Percentiles rank a stretch among this genome's conserved stretches.
Evolutionary conservation across 2,888 invertebrate species (phyloP).

Genomic region (Lepidonotus clava): DNA sequence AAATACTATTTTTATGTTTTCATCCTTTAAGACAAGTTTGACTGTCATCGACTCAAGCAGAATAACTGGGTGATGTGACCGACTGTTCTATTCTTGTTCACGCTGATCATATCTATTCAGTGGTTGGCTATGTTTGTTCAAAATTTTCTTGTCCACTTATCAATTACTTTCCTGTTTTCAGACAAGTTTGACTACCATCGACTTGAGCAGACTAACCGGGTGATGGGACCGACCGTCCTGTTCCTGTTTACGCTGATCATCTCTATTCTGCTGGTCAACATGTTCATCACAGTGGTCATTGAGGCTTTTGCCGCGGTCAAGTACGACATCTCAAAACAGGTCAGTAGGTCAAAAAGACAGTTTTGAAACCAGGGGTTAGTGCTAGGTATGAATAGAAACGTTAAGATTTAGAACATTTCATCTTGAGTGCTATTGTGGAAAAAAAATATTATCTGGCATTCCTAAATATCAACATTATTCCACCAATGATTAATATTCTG

Average conservation of each 20-base stretch:
- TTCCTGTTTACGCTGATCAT: constrained; percentile 73
- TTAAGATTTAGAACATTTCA: too few relatives aligned
- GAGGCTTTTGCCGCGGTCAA: constrained; percentile 73
- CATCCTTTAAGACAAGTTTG: too few relatives aligned
- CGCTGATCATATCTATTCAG: constrained; percentile 71
- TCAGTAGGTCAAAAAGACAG: too few relatives aligned
- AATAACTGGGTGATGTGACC: too few relatives aligned
- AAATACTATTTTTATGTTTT: too few relatives aligned
- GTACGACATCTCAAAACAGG: constrained; percentile 52
- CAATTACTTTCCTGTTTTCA: constrained; percentile 56
- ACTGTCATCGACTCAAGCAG: too few relatives aligned
- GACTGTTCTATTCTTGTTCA: too few relatives aligned
- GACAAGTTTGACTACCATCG: constrained; percentile 78
- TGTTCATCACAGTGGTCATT: constrained; percentile 76
- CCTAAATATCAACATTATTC: too few relatives aligned
- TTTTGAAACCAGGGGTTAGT: too few relatives aligned
- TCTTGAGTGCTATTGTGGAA: background rate
- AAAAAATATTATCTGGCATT: constrained; percentile 30
- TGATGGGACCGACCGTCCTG: constrained; percentile 74
- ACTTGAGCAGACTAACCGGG: constrained; percentile 63
- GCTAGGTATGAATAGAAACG: too few relatives aligned
- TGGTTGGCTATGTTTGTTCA: constrained; percentile 24
- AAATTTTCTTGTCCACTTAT: constrained; percentile 47
- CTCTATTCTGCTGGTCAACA: constrained; percentile 76
- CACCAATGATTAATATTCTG: too few relatives aligned